These are phyloP conservation scores for Nyctalus aviator DNA, from an alignment of 2,797 vertebrate genomes.

Conservation along the genomic window DNA sequence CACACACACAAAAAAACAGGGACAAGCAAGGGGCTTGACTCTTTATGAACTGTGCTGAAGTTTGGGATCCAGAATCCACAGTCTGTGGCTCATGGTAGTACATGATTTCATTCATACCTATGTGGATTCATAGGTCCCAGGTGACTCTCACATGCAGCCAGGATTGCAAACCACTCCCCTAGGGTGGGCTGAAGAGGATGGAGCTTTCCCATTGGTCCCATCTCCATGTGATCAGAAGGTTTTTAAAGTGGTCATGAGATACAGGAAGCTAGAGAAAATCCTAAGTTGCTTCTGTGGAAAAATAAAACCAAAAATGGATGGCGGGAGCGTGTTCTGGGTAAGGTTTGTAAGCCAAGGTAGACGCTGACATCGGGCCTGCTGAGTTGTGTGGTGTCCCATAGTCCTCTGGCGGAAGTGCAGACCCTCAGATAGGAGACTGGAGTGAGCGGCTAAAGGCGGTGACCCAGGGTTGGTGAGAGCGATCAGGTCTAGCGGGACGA, in stretches of 20 bases:
- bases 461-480: background rate
- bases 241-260: background rate
- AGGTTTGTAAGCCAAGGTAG: background rate
- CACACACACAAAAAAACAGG: too few species aligned
- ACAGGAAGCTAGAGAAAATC: background rate
- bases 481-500: slow-evolving; percentile 89
- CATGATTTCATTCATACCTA: too few species aligned
- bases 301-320: background rate
- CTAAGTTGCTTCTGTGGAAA: background rate
- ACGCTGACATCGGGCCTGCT: background rate
- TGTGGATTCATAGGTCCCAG: background rate
- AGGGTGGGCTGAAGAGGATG: background rate
- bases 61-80: background rate
- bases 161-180: background rate
- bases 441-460: rapidly evolving
- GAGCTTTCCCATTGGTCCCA: background rate
- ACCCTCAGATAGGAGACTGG: rapidly evolving
- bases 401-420: background rate
- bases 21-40: slow-evolving; percentile 72
- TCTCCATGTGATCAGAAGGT: background rate
- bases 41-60: slow-evolving; percentile 26
- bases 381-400: rapidly evolving
- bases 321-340: background rate
- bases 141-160: background rate
- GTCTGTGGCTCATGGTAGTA: background rate